Conservation (phyloP, 2,797 vertebrate species). For the Rhodeus uyekii region DNA sequence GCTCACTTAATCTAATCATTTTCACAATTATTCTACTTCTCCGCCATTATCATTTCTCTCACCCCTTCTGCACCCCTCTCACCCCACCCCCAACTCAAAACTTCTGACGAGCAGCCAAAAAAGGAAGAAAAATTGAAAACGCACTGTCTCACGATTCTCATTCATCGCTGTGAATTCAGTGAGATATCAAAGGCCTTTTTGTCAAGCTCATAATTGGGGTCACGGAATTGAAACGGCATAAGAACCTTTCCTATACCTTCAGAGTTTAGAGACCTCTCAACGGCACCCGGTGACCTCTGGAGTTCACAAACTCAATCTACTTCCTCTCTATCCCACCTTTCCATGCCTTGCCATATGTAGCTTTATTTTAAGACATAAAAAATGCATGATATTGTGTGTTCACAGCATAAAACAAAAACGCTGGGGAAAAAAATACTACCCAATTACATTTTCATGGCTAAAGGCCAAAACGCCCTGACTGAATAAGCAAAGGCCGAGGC, state of each 20-base stretch:
- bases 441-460: background rate
- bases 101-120: slow-evolving; percentile 31
- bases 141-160: slow-evolving; percentile 28
- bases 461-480: background rate
- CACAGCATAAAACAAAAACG: background rate
- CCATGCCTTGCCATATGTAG: background rate
- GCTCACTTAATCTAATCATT: slow-evolving; percentile 64
- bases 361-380: background rate
- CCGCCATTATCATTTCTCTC: slow-evolving; percentile 42
- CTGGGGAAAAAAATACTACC: background rate
- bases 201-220: slow-evolving; percentile 56
- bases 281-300: slow-evolving; percentile 4
- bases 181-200: slow-evolving; percentile 47
- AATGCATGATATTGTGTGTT: background rate
- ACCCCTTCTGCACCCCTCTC: background rate
- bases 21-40: slow-evolving; percentile 56
- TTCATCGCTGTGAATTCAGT: slow-evolving; percentile 22
- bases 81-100: background rate
- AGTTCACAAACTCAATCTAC: slow-evolving; percentile 31
- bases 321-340: slow-evolving; percentile 26
- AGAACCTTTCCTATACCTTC: slow-evolving; percentile 25
- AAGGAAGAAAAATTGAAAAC: slow-evolving; percentile 29
- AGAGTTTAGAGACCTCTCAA: slow-evolving; percentile 10
- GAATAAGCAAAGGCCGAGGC: too few relatives aligned
- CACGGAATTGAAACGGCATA: slow-evolving; percentile 40